Conservation (phyloP, 2,113 vertebrate genomes). For the Pyxicephalus adspersus region DNA sequence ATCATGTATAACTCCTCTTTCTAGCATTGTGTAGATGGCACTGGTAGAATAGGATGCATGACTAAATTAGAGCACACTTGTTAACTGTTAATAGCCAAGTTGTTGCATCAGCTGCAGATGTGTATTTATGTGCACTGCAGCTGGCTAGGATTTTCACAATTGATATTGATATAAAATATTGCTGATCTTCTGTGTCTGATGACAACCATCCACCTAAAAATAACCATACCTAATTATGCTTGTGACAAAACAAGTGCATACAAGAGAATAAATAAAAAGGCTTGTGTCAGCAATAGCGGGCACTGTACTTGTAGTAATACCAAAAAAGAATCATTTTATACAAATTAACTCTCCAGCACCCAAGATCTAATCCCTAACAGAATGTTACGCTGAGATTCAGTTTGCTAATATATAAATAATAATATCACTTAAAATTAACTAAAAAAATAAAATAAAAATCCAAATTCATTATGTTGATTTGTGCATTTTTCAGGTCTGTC, state of each 20-base stretch:
- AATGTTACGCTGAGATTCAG: no score
- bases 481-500: no score
- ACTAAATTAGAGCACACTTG: constrained; percentile 18
- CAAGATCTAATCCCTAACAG: neutral
- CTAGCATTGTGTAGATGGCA: constrained; percentile 36
- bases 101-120: constrained; percentile 11
- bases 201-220: constrained; percentile 31
- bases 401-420: no score
- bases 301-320: constrained; percentile 28
- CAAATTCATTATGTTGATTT: no score
- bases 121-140: constrained; percentile 17
- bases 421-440: no score
- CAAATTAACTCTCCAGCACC: constrained; percentile 11
- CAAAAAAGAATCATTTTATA: constrained; percentile 41
- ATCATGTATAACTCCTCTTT: constrained; percentile 36
- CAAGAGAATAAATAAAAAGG: constrained; percentile 43
- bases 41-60: constrained; percentile 13
- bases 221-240: constrained; percentile 34
- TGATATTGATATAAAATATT: constrained; percentile 47
- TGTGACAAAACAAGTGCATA: constrained; percentile 43
- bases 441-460: no score
- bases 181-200: constrained; percentile 40
- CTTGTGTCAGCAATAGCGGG: constrained; percentile 46
- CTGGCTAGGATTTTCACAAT: constrained; percentile 29
- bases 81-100: constrained; percentile 13